Base-by-base conservation (phyloP, 1,140 invertebrate genomes). In the Bombus turneri region DNA sequence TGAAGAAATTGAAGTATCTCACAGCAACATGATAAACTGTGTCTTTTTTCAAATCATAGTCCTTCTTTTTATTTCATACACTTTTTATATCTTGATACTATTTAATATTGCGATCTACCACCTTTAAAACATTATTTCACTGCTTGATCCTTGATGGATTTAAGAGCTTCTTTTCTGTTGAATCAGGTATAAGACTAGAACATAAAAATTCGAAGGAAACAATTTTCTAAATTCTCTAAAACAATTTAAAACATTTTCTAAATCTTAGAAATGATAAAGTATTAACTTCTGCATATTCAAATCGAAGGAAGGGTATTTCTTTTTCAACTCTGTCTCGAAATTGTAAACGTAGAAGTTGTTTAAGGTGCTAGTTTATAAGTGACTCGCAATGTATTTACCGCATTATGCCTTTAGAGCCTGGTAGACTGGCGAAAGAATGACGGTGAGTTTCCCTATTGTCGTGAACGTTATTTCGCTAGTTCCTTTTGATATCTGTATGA, bases 401-500 rank as follows among this genome's bases (percentile, higher is more conserved):
- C 22, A 84, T 84, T 84, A 66, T 84, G 47, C 12, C 34, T 18
- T 28, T 37, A 53, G 34, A 66, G 64, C 18, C 15, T 53, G 47
- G 64, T 22, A 31, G 68, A 53, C 66, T 77, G 34, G 22, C 39
- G 77, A 81, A 87, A 47, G 77, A 69, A 82, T 39, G 72, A 57
- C 53, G 53, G 22, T 6, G 80, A 76, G 80, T 69, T 81, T 74
- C 68, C 41, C 79, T 59, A 88, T 85, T 88, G 86, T 88, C 59
- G 87, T 37, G 64, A 34, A 71, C 62, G 74, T 85, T 85, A 85
- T 88, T 85, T 71, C 75, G 39, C 80, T 71, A 75, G 64, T 43
- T 79, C 62, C 66, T 79, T 88, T 88, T 88, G 87, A 88, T 78
- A 74, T 69, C 87, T 73, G 72, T 66, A 69, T 37, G 86, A 69